Evolutionary conservation across 1,140 invertebrate genomes (phyloP).

Genomic region (Drosophila tristis): DNA sequence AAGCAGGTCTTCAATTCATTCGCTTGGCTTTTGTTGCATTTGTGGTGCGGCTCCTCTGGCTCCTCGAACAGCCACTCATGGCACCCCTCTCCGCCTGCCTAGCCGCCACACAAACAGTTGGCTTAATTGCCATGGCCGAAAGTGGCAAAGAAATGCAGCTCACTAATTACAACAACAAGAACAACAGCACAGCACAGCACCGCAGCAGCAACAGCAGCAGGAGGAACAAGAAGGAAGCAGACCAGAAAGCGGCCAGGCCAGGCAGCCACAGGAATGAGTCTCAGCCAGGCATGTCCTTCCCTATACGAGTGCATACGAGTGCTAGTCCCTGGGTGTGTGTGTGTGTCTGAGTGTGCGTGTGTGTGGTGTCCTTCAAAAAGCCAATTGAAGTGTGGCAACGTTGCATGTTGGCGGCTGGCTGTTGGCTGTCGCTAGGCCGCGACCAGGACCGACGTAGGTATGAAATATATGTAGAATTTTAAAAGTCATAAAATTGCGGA

Average conservation of each 20-base stretch:
- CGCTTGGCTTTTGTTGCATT: no score
- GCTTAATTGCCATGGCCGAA: slow-evolving; percentile 80
- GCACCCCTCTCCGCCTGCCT: no score
- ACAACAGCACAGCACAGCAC: slow-evolving; percentile 23
- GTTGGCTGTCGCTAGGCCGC: not conserved
- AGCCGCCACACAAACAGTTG: slow-evolving; percentile 20
- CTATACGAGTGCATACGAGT: slow-evolving; percentile 10
- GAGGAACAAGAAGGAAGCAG: no score
- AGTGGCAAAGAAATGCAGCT: slow-evolving; percentile 79
- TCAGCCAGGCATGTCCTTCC: slow-evolving; percentile 50
- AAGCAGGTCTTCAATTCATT: no score
- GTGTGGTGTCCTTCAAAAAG: slow-evolving; percentile 72
- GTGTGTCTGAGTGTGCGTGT: slow-evolving; percentile 5
- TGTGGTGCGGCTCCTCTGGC: not conserved
- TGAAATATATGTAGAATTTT: slow-evolving; percentile 80
- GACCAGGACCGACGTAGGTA: slow-evolving; percentile 25
- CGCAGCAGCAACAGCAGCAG: slow-evolving; percentile 19
- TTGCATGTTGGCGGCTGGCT: slow-evolving; percentile 56
- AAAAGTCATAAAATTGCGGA: slow-evolving; percentile 82
- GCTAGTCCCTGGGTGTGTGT: not conserved
- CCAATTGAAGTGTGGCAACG: slow-evolving; percentile 80
- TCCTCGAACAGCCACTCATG: not conserved
- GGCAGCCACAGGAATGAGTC: slow-evolving; percentile 26
- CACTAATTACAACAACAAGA: slow-evolving; percentile 76
- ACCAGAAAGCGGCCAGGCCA: slow-evolving; percentile 36